Conservation (phyloP, 2,797 vertebrate genomes). For the Microchirus variegatus region DNA sequence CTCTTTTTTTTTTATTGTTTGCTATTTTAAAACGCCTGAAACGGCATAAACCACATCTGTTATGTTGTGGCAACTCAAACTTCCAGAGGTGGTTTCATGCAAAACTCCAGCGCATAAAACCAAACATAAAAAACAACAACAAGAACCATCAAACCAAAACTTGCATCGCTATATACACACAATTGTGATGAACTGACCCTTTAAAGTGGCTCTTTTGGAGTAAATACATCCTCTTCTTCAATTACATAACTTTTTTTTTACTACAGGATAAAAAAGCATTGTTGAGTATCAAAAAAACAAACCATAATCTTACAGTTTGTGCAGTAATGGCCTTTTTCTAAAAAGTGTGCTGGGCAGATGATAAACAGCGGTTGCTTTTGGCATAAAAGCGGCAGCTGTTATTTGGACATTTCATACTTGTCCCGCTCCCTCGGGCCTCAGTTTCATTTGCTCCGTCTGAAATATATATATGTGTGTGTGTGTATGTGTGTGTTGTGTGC, state of each 20-base stretch:
- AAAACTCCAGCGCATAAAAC: background rate
- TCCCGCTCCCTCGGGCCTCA: slow-evolving; percentile 35
- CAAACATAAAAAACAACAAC: background rate
- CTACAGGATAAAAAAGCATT: background rate
- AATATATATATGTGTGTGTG: background rate
- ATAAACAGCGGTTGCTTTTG: slow-evolving; percentile 29
- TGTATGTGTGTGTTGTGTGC: slow-evolving; percentile 9
- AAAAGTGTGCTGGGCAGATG: slow-evolving; percentile 26
- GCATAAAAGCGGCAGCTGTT: slow-evolving; percentile 49
- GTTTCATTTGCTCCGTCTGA: slow-evolving; percentile 65
- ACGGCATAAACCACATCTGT: background rate
- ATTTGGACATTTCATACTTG: slow-evolving; percentile 29
- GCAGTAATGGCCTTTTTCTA: slow-evolving; percentile 1
- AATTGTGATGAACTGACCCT: background rate
- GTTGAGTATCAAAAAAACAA: background rate
- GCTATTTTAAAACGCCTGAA: background rate
- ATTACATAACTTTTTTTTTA: no score
- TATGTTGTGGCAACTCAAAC: background rate
- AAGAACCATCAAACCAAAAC: background rate
- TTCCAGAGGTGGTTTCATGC: no score
- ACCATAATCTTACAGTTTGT: background rate
- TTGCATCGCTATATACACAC: background rate
- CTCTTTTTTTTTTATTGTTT: background rate
- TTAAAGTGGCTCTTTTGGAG: background rate
- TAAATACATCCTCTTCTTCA: no score